Base-by-base conservation (phyloP, 2,113 vertebrate genomes). In the Cettia cetti region DNA sequence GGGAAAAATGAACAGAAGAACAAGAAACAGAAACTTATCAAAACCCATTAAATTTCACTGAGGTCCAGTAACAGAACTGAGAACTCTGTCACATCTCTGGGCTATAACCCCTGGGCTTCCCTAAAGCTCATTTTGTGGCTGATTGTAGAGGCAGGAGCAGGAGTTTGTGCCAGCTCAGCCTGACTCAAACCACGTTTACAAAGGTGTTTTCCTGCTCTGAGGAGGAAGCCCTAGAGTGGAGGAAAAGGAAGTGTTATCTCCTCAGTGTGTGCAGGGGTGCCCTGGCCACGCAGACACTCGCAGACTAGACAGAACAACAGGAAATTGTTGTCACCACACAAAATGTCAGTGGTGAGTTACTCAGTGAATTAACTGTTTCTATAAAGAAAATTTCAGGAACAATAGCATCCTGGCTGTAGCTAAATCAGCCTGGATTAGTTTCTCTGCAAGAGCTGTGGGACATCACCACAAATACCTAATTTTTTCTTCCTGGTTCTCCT, bases 1-100 rank as follows among this genome's bases (percentile, higher is more conserved):
- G 76, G 45, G 56, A 91, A 89, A 93, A 89, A 93, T 56, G 6
- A 86, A 45, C n/a, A 78, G 45, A 69, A 94, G 50, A 35, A 69
- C 14, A 59, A 92, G 76, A 75, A 89, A 90, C 4, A 89, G 72
- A 86, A 92, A 77, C 22, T 9, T 6, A n/a, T 3, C 6, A 22
- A 93, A 86, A 54, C 42, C 30, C 37, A 54, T 39, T 33, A 14
- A 10, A 69, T 66, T 80, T 93, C 52, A 31, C 31, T 0, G 2
- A 68, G 65, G 31, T 77, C 17, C 80, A 81, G 50, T 17, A 13
- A 19, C 0, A 89, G 89, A 77, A 75, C 11, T n/a, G 86, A 71
- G 76, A 92, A 8, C 26, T 27, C 35, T 64, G 78, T 24, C 80
- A 37, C 70, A 65, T 68, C 54, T 27, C 49, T 83, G 89, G 87